Evolutionary conservation across 2,113 vertebrate genomes (phyloP).

Genomic region (Malurus elegans): DNA sequence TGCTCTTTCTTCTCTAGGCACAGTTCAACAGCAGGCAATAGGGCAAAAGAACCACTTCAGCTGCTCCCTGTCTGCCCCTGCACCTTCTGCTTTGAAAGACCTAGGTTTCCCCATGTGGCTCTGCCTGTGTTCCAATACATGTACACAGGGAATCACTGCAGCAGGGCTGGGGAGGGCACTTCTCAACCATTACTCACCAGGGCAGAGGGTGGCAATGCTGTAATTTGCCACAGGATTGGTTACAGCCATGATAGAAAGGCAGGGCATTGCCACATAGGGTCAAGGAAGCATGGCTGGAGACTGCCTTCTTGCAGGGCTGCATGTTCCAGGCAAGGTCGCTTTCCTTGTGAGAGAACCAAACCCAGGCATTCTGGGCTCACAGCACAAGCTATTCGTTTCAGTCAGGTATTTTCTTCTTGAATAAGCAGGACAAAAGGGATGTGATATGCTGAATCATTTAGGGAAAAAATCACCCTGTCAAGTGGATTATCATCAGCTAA

Average conservation of each 20-base stretch:
- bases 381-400: not conserved
- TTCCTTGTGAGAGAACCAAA: not conserved
- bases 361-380: not conserved
- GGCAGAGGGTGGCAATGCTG: not conserved
- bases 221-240: not conserved
- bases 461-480: slow-evolving; percentile 22
- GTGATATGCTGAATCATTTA: slow-evolving; percentile 38
- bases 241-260: not conserved
- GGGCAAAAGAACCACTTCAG: not conserved
- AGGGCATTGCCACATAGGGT: not conserved
- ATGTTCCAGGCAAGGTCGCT: rapidly evolving
- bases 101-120: not conserved
- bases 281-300: not conserved
- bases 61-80: not conserved
- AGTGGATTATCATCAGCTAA: slow-evolving; percentile 35
- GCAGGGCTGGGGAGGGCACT: not conserved
- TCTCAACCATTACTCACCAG: not conserved
- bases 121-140: not conserved
- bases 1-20: not conserved
- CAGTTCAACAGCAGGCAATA: not conserved
- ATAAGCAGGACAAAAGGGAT: slow-evolving; percentile 26
- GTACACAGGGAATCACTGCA: rapidly evolving
- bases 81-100: not conserved
- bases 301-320: not conserved
- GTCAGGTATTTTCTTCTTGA: slow-evolving; percentile 34